These are phyloP conservation scores for Dryobates pubescens DNA, from an alignment of 2,797 vertebrate species.

Conservation along the genomic window DNA sequence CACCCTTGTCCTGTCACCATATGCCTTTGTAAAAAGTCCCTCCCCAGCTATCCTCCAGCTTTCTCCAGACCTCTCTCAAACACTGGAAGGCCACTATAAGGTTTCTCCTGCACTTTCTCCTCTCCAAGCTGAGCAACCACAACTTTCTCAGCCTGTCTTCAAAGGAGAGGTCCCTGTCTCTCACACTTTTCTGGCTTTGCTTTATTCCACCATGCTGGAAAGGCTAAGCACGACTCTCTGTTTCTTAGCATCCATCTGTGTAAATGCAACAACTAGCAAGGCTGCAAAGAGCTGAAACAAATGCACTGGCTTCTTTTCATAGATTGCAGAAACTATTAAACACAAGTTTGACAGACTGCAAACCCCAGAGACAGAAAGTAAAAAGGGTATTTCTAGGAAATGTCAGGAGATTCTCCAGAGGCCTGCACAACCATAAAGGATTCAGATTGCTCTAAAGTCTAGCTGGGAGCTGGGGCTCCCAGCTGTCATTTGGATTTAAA, in stretches of 20 bases:
- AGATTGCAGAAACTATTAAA: background rate
- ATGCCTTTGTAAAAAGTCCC: too few species aligned
- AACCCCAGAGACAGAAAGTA: background rate
- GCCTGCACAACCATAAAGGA: background rate
- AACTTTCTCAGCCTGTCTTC: too few species aligned
- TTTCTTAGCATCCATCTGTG: background rate
- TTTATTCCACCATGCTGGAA: background rate
- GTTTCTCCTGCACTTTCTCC: too few species aligned
- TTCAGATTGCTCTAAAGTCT: background rate
- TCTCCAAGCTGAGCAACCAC: too few species aligned
- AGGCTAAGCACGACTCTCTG: accelerated
- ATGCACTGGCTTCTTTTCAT: background rate
- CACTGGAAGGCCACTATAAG: too few species aligned
- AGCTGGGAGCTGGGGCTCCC: background rate
- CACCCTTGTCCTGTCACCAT: too few species aligned
- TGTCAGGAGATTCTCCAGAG: background rate
- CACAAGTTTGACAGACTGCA: background rate
- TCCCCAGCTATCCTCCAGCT: too few species aligned
- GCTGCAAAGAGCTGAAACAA: background rate
- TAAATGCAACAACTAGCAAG: background rate
- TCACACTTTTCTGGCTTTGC: background rate
- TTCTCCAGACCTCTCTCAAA: too few species aligned
- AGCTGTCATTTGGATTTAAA: background rate
- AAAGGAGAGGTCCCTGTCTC: background rate
- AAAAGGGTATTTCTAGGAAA: background rate